Percentiles rank a stretch among this genome's conserved stretches.
Evolutionary conservation across 2,888 invertebrate species (phyloP).

Genomic region (Diabrotica balteata): DNA sequence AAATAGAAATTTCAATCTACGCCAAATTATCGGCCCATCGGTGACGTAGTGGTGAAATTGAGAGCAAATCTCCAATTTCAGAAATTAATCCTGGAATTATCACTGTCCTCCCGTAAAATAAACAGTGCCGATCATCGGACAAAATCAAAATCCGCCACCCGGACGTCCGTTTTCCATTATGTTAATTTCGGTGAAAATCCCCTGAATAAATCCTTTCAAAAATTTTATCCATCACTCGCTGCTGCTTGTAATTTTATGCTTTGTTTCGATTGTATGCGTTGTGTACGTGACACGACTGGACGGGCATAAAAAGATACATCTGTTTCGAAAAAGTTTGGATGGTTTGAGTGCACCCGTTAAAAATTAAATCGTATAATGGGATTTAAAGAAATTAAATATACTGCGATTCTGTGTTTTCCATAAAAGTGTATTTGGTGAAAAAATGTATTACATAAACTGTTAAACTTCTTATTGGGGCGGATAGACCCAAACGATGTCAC

Average conservation of each 20-base stretch:
- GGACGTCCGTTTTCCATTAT: slow-evolving; percentile 32
- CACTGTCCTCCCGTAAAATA: slow-evolving; percentile 22
- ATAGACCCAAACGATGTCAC: too few species aligned
- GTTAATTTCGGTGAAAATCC: slow-evolving; percentile 37
- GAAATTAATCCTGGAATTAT: slow-evolving; percentile 24
- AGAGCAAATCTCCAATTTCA: slow-evolving; percentile 21
- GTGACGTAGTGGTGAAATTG: slow-evolving; percentile 3
- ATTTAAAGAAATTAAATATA: too few species aligned
- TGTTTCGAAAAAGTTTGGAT: slow-evolving; percentile 5
- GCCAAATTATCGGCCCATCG: slow-evolving; percentile 15
- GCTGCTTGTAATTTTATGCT: slow-evolving; percentile 34
- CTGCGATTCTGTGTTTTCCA: too few species aligned
- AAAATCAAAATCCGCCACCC: too few species aligned
- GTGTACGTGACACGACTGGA: too few species aligned
- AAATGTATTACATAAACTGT: too few species aligned
- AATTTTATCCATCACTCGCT: slow-evolving; percentile 3
- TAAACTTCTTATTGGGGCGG: too few species aligned
- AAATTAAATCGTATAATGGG: too few species aligned
- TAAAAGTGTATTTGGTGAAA: too few species aligned
- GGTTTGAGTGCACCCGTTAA: slow-evolving; percentile 7
- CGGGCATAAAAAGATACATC: too few species aligned
- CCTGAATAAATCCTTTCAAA: slow-evolving; percentile 25
- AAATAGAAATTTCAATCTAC: slow-evolving; percentile 11
- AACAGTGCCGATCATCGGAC: slow-evolving; percentile 12
- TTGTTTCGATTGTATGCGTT: slow-evolving; percentile 24